Base-by-base conservation (phyloP, 2,888 invertebrate genomes). In the Meteorus cinctellus region DNA sequence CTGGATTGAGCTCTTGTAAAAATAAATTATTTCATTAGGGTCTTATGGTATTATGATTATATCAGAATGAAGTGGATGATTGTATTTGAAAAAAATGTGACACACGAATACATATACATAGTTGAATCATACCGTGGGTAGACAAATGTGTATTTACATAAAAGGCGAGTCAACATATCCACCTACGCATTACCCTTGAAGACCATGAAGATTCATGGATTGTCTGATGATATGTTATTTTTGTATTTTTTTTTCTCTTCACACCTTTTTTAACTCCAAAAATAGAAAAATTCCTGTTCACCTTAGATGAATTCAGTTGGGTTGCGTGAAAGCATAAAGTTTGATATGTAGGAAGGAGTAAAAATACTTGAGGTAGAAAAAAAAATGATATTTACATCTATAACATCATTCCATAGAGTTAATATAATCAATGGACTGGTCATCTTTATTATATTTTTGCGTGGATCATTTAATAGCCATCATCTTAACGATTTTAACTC, bases 121-220 rank as follows among this genome's bases (percentile, higher is more conserved):
- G 29, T 62, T 62, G 62, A 62, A n/a, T 62, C 27, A 62, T 62
- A 36, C 8, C n/a, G 65, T 65, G 65, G 65, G 65, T 65, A 34
- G 36, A 41, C n/a, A 24, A 19, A 2, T 3, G 16, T 62, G 2
- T 29, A 62, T 62, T 62, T 62, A 65, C 36, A 65, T 65, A 24
- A 41, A 65, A 65, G 65, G 36, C 24, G n/a, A n/a, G 36, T 65
- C 34, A 36, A 63, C 63, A 63, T 63, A 31, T 63, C 65, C 65
- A 65, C 65, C 65, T 65, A 65, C 65, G 65, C 12, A 10, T 31
- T 65, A 41, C 65, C 65, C 65, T 65, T 65, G 65, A 65, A 34
- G 24, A 65, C 65, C n/a, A 31, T 62, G 63, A 4, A 6, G 16
- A 65, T 34, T 65, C 65, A 65, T 65, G n/a, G 10, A 55, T 6